These are phyloP conservation scores for Parauchenoglanis punctatus DNA, from an alignment of 2,797 vertebrate species.

Conservation along the genomic window DNA sequence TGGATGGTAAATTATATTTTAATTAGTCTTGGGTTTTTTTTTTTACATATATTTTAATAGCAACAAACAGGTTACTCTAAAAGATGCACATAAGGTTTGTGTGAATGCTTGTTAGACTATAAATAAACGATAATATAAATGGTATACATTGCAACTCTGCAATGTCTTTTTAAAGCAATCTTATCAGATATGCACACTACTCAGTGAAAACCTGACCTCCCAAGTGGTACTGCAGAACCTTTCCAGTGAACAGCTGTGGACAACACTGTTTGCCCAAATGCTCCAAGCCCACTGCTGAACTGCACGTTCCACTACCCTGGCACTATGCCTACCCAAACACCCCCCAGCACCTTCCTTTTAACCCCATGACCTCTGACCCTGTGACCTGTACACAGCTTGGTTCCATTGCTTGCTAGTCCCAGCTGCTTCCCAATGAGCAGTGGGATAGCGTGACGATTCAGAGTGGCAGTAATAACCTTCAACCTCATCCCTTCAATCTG, in stretches of 20 bases:
- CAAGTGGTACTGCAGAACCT: neutral
- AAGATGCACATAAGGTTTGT: neutral
- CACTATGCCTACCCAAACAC: conserved; percentile 59
- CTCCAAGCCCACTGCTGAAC: conserved; percentile 24
- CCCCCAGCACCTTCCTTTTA: conserved; percentile 51
- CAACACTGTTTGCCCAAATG: neutral
- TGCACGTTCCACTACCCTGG: conserved; percentile 56
- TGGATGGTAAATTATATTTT: neutral
- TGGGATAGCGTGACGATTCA: conserved; percentile 14
- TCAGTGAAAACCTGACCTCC: neutral
- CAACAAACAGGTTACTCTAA: neutral
- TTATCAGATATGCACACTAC: neutral
- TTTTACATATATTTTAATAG: neutral
- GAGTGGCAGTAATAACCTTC: conserved; percentile 21
- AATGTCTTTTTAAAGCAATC: neutral
- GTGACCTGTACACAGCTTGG: conserved; percentile 42
- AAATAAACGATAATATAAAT: neutral
- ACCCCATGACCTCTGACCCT: conserved; percentile 51
- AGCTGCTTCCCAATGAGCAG: conserved; percentile 68
- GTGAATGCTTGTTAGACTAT: neutral
- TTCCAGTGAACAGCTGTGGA: conserved; percentile 20
- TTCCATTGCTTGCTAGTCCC: conserved; percentile 59
- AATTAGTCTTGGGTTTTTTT: neutral
- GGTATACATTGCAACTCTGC: neutral
- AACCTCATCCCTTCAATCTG: conserved; percentile 17